These are phyloP conservation scores for Erythrocebus patas DNA, from an alignment of 2,113 vertebrate genomes.

Conservation along the genomic window DNA sequence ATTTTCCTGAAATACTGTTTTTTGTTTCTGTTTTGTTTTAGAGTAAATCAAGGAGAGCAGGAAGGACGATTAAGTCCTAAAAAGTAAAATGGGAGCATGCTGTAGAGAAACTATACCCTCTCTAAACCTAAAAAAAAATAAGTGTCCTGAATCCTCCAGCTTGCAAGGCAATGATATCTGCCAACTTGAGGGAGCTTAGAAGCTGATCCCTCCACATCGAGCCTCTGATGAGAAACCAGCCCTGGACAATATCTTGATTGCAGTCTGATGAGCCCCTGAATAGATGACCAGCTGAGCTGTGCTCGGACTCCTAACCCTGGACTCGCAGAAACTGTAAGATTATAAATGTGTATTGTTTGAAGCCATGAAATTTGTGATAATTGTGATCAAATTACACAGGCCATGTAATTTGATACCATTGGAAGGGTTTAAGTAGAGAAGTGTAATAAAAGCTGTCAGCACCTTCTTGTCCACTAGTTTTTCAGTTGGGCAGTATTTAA, in stretches of 20 bases:
- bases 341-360: neutral
- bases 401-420: neutral
- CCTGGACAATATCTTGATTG: neutral
- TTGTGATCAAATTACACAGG: neutral
- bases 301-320: neutral
- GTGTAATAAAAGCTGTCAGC: neutral
- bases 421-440: neutral
- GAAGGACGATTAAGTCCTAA: neutral
- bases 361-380: neutral
- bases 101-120: neutral
- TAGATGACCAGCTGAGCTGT: neutral
- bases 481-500: neutral
- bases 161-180: neutral
- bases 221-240: neutral
- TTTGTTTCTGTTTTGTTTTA: neutral
- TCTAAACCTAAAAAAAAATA: neutral
- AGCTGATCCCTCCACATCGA: neutral
- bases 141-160: neutral
- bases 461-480: neutral
- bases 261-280: neutral
- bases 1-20: neutral
- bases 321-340: neutral
- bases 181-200: neutral
- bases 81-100: neutral
- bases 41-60: neutral